Evolutionary conservation across 2,888 invertebrate genomes (phyloP).

Genomic region (Congeria kusceri): DNA sequence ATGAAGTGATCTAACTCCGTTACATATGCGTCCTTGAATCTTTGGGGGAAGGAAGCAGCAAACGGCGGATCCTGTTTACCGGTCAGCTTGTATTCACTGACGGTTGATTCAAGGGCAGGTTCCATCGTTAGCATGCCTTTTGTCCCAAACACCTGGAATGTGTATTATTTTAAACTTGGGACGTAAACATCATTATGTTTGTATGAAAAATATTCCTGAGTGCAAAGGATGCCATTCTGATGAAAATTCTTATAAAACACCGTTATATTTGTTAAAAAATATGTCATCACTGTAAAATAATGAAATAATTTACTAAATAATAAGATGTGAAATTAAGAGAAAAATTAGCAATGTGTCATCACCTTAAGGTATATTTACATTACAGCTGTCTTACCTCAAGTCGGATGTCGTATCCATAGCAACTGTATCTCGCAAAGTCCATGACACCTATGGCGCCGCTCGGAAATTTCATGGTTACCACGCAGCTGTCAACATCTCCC

Average conservation of each 20-base stretch:
- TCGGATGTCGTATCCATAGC: conserved; percentile 59
- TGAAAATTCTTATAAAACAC: too few species aligned
- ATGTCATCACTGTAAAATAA: too few species aligned
- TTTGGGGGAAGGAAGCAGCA: conserved; percentile 42
- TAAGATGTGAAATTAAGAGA: too few species aligned
- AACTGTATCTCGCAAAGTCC: conserved; percentile 52
- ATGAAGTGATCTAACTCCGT: conserved; percentile 57
- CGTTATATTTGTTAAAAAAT: too few species aligned
- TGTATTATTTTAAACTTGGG: neutral
- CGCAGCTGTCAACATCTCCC: conserved; percentile 52
- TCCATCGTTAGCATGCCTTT: conserved; percentile 57
- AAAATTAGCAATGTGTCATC: too few species aligned
- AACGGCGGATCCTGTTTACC: conserved; percentile 33
- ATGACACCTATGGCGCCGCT: conserved; percentile 51
- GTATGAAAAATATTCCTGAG: too few species aligned
- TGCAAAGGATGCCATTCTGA: too few species aligned
- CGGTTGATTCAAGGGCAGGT: conserved; percentile 28
- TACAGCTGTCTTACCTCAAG: conserved; percentile 42
- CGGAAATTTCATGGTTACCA: conserved; percentile 56
- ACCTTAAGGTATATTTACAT: too few species aligned
- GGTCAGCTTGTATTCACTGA: conserved; percentile 29
- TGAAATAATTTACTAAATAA: too few species aligned
- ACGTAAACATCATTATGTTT: too few species aligned
- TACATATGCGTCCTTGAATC: conserved; percentile 53
- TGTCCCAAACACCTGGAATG: conserved; percentile 48